Evolutionary conservation across 2,113 vertebrate species (phyloP), one percentile per base, ranked within the genome.

Genomic region (Alosa alosa): DNA sequence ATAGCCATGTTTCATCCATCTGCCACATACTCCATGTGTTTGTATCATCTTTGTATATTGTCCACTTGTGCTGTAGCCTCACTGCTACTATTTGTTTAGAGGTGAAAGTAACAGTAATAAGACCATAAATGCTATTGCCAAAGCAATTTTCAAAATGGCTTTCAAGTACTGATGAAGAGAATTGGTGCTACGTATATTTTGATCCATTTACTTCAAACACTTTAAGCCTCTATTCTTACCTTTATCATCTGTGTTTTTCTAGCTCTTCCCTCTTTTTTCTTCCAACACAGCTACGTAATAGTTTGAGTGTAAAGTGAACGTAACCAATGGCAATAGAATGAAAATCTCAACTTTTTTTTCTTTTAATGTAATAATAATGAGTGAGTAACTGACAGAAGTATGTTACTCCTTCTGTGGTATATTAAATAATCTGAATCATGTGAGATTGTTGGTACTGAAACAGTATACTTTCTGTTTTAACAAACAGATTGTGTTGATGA

Each of bases 101-200:
- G 39, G 11, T 39, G 31, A 78, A 17, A 39, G 31, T 78, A 78
- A 78, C 72, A 11, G 36, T 15, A 15, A 15, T 78, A 15, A 15
- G 15, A 78, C 72, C 3, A 36, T 36, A 78, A 39, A 15, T 39
- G 72, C 36, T 15, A 39, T 41, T 78, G 72, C 13, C 72, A 78
- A 78, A 78, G 72, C 72, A 78, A 31, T 78, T 31, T 78, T 78
- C 25, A 39, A 78, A 78, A 15, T 39, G 72, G 36, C 72, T 78
- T 39, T 78, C 72, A 78, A 17, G 31, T 78, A 78, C 11, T 78
- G 72, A 78, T 78, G 31, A 36, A 31, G 31, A 78, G 36, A 78
- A 78, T 78, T 78, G 72, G 72, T 78, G 72, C 50, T 36, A 46
- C 82, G 31, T 64, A 36, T 60, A 7, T 17, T 84, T 84, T 44